Base-by-base conservation (phyloP, 2,113 vertebrate species). In the Poicephalus meyeri region DNA sequence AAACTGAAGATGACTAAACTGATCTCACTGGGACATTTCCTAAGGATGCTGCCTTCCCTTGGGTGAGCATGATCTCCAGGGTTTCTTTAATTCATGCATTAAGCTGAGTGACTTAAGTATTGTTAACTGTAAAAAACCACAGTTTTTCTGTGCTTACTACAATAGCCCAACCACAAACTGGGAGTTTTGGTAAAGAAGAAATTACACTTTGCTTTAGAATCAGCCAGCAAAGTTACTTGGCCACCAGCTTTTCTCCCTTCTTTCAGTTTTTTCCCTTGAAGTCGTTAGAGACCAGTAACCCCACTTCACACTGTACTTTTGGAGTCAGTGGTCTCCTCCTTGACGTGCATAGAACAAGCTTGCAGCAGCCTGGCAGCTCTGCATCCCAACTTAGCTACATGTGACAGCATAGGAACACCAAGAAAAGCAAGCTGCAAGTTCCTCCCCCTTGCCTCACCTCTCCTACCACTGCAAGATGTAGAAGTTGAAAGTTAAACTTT, bases 1-100 rank as follows among this genome's bases (percentile, higher is more conserved):
- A 89, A 92, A 91, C 69, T 56, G 56, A 42, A 84, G 39, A 92
- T 87, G 73, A 91, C 84, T 94, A 61, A 96, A 93, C 35, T 37
- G 61, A 42, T 85, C 86, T 79, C 56, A 55, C 31, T 69, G 61
- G 76, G 52, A 50, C 68, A 20, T 91, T 88, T 93, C 82, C 65
- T 84, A 85, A 87, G 71, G 65, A 70, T 65, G 49, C 73, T 89
- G 47, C 35, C 84, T 81, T 92, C 69, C 47, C 52, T 60, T 64
- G 69, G 58, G 83, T 89, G 61, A 91, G 47, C 44, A 28, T 2
- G 2, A 8, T 91, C 95, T 70, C 70, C 35, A 64, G 83, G 61
- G 33, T 60, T 86, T 81, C 33, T 79, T 93, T 92, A 73, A 79
- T 86, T 93, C 80, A 89, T 71, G 33, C n/a, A 44, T 91, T 92